These are phyloP conservation scores for Clanis bilineata DNA, from an alignment of 2,888 invertebrate genomes.

Conservation along the genomic window DNA sequence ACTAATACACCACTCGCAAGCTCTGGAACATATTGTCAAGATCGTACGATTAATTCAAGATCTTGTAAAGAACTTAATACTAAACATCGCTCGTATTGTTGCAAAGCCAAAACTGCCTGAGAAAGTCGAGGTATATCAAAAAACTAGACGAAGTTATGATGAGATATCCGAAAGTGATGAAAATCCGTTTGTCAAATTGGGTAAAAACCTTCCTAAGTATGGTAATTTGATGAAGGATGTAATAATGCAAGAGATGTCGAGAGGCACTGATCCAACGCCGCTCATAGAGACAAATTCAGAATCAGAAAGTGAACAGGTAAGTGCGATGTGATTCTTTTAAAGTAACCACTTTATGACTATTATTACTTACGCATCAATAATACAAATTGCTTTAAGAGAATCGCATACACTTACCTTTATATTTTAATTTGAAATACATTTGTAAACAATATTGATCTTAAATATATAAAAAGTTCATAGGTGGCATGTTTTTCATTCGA, in stretches of 20 bases:
- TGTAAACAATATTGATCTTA: neutral
- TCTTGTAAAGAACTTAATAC: conserved; percentile 45
- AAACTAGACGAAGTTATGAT: conserved; percentile 35
- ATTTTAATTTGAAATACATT: neutral
- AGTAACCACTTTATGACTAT: neutral
- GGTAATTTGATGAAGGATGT: conserved; percentile 51
- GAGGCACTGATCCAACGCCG: conserved; percentile 43
- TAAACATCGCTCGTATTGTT: conserved; percentile 39
- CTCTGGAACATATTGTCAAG: conserved; percentile 51
- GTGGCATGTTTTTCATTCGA: neutral
- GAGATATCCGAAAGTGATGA: conserved; percentile 28
- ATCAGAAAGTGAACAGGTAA: conserved; percentile 28
- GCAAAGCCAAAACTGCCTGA: conserved; percentile 50
- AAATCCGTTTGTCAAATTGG: conserved; percentile 45
- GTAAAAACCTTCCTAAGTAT: conserved; percentile 52
- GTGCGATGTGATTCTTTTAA: conserved; percentile 30
- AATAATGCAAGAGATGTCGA: conserved; percentile 39
- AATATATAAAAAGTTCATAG: neutral
- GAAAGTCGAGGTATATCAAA: conserved; percentile 44
- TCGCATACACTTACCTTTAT: conserved; percentile 14
- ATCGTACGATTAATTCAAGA: conserved; percentile 43
- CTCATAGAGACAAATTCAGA: conserved; percentile 39
- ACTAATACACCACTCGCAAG: conserved; percentile 55
- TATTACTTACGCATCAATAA: neutral
- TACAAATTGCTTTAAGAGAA: conserved; percentile 2